A percentile compares a stretch with the other conserved stretches of the same genome.
Evolutionary conservation across 2,797 vertebrate species (phyloP).

Genomic region (Staurois parvus): DNA sequence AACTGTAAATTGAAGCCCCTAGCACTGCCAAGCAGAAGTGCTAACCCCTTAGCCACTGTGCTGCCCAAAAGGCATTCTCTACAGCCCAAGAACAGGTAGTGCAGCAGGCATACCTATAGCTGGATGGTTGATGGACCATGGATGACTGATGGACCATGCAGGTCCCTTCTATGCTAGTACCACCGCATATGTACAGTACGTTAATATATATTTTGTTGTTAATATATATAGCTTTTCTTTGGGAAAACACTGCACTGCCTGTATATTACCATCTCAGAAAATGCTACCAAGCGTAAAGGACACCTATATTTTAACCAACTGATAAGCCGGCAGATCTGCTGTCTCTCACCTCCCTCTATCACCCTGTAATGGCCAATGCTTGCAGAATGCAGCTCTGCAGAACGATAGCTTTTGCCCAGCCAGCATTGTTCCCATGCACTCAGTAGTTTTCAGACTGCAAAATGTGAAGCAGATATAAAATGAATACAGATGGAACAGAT

Average conservation of each 20-base stretch:
- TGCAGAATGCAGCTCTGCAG: neutral
- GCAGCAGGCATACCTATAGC: too few species aligned
- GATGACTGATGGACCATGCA: too few species aligned
- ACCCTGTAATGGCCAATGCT: neutral
- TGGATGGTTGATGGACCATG: too few species aligned
- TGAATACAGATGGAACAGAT: constrained; percentile 35
- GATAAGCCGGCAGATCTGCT: constrained; percentile 37
- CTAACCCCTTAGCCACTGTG: too few species aligned
- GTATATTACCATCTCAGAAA: constrained; percentile 71
- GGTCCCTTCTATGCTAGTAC: too few species aligned
- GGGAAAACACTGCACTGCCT: constrained; percentile 69
- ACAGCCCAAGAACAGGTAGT: too few species aligned
- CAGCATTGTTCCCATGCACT: constrained; percentile 24
- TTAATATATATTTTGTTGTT: too few species aligned
- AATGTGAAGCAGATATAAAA: constrained; percentile 21
- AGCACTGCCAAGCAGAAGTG: too few species aligned
- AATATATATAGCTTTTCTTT: too few species aligned
- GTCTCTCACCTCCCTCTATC: neutral
- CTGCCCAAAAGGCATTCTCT: too few species aligned
- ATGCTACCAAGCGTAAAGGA: constrained; percentile 68
- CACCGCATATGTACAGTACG: too few species aligned
- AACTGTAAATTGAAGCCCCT: too few species aligned
- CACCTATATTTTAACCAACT: constrained; percentile 29
- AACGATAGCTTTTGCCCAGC: neutral
- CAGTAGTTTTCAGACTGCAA: constrained; percentile 19